Base-by-base conservation (phyloP, 2,888 invertebrate genomes). In the Quadroppia sp. region DNA sequence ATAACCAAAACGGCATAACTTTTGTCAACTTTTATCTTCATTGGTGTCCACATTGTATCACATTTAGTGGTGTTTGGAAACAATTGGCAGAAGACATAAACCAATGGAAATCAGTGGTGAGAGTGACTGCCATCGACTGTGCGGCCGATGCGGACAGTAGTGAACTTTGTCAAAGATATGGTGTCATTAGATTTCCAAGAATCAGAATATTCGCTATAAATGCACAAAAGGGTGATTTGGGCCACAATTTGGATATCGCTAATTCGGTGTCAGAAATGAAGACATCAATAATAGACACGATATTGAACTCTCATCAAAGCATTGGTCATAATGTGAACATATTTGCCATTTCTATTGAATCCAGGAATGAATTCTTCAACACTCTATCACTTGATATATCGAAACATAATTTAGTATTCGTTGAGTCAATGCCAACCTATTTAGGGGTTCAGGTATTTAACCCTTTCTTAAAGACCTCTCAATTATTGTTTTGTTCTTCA, bases 11-110 rank as follows among this genome's bases (percentile, higher is more conserved):
- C 23, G 28, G 45, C 11, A 40, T 53, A 30, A 69, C 32, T 85
- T 80, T 96, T 1, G 87, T 97, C 2, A 92, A 96, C 82, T 97
- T 97, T 85, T 98, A 96, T 82, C 94, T 92, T 82, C 91, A 91
- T 80, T 98, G 92, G 88, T 98, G 98, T 82, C 97, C 97, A 0
- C 93, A 92, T 82, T 98, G 97, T 81, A 88, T 90, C 78, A 85
- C 89, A 30, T 97, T 94, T 83, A 92, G 94, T 0, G 93, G 94
- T 0, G 87, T 87, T 56, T 97, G 90, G 87, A 95, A 92, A 82
- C 84, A 86, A 23, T 83, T 96, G 69, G 94, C 92, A 0, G 84
- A 85, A 9, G 87, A 89, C 79, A 82, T 89, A 74, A 15, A 80
- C 87, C 87, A 84, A 36, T 95, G 95, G 95, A 86, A 85, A 76